Evolutionary conservation across 1,140 invertebrate species (phyloP).

Genomic region (Adelges cooleyi): DNA sequence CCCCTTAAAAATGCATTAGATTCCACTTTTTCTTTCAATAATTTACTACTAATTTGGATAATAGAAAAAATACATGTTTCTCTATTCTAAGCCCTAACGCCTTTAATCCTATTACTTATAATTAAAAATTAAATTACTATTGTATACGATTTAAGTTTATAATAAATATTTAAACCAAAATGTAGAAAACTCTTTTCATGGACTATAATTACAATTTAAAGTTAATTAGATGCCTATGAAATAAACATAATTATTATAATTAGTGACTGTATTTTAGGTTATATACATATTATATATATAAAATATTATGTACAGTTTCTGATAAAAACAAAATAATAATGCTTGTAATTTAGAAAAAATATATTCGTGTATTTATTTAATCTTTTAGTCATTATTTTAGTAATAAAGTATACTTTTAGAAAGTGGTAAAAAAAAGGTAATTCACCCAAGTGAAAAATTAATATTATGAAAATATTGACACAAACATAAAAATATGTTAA

Average conservation of each 20-base stretch:
- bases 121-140: neutral
- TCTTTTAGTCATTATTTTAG: neutral
- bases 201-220: neutral
- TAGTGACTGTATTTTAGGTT: constrained; percentile 16
- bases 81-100: no score
- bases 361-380: neutral
- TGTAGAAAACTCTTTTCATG: neutral
- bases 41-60: no score
- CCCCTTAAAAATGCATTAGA: no score
- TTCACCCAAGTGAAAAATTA: no score
- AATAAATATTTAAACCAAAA: constrained; percentile 6
- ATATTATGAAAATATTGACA: no score
- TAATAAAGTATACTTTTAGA: no score
- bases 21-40: no score
- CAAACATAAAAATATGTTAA: no score
- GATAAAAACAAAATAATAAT: constrained; percentile 14
- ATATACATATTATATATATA: neutral
- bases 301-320: constrained; percentile 24
- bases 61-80: no score
- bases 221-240: constrained; percentile 2
- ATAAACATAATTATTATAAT: constrained; percentile 2
- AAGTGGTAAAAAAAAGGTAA: no score
- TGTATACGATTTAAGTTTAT: constrained; percentile 28
- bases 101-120: no score
- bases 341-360: constrained; percentile 24